Evolutionary conservation across 2,888 invertebrate species (phyloP).

Genomic region (Gymnocheta viridis): DNA sequence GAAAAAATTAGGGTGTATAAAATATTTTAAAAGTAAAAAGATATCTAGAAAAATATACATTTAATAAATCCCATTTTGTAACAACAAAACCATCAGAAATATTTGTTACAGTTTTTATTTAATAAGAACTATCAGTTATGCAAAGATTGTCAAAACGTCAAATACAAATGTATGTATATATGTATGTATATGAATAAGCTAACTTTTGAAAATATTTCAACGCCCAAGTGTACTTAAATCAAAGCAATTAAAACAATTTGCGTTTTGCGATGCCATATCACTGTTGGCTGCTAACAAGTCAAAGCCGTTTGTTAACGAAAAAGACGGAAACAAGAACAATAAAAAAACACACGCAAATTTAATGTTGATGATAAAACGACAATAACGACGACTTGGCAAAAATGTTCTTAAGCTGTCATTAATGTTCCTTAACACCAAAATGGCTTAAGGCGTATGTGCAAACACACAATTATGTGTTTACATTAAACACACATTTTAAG

Average conservation of each 20-base stretch:
- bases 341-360: background rate
- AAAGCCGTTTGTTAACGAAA: constrained; percentile 8
- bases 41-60: no score
- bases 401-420: constrained; percentile 54
- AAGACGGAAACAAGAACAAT: constrained; percentile 3
- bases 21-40: no score
- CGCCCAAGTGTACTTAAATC: background rate
- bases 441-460: constrained; percentile 42
- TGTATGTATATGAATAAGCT: background rate
- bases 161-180: no score
- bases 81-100: no score
- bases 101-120: no score
- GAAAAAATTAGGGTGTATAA: no score
- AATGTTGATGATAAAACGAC: constrained; percentile 30
- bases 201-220: background rate
- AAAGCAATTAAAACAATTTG: background rate
- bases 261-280: background rate
- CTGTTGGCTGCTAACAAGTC: constrained; percentile 24
- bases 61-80: no score
- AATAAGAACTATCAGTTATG: no score
- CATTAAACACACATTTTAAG: background rate
- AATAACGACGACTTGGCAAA: constrained; percentile 43
- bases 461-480: background rate
- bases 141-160: no score
- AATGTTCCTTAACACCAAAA: constrained; percentile 51